Base-by-base conservation (phyloP, 2,888 invertebrate genomes). In the Plebejus argus region DNA sequence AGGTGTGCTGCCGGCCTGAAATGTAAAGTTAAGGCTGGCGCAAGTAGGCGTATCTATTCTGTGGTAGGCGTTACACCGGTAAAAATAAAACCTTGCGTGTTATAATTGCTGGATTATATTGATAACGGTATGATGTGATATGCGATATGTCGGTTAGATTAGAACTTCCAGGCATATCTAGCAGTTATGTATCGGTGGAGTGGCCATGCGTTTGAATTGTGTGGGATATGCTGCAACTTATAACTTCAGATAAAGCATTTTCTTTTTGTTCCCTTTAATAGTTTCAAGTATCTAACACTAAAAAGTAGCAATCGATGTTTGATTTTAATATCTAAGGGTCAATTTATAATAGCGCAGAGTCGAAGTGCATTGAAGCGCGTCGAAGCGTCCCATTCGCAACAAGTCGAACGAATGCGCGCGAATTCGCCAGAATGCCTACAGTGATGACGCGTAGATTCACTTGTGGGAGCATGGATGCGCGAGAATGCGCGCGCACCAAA, bases 161-260 rank as follows among this genome's bases (percentile, higher is more conserved):
- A 70, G 18, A 70, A 70, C 35, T 70, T 70, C 61, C 61, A 70
- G 70, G 35, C 35, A 70, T 70, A 35, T 35, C 33, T 70, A 15
- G n/a, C 35, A 70, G 18, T 18, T 70, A 35, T 70, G n/a, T 70
- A 70, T n/a, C 12, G 10, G 28, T 70, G 12, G 33, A 15, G 35
- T 33, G 35, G 15, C 35, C 33, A 70, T 70, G 18, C 33, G 8
- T 35, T 35, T 33, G 5, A 23, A 61, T 61, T 23, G 12, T 20
- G 20, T 23, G 61, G 61, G 61, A 61, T 4, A 23, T 5, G 23
- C 8, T 53, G 7, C 58, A 20, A 53, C 53, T 53, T 12, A 45
- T n/a, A 45, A 45, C 45, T 45, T 45, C 10, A 45, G 1, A 45
- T 45, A 18, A 53, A 53, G 18, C 53, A 53, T 18, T 0, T 53